Evolutionary conservation across 2,888 invertebrate species (phyloP).

Genomic region (Patella pellucida): DNA sequence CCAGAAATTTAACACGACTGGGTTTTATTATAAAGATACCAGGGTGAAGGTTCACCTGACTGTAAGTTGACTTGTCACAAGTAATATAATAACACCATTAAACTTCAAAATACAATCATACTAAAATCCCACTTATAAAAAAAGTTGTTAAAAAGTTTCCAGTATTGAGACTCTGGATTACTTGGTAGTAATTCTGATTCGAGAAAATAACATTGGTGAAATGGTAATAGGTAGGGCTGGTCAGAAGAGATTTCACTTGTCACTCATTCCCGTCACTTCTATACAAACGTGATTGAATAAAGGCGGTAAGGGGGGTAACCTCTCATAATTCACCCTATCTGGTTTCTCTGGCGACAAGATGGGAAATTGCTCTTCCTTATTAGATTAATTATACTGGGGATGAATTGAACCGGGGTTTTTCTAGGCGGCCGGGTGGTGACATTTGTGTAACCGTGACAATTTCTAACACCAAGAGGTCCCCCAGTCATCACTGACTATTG

Average conservation of each 20-base stretch:
- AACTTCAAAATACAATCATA: too few relatives aligned
- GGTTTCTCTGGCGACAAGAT: background rate
- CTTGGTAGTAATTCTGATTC: too few relatives aligned
- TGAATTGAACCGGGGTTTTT: background rate
- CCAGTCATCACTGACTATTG: too few relatives aligned
- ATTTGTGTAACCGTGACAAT: background rate
- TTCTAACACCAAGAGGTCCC: background rate
- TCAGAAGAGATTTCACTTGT: background rate
- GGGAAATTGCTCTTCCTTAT: background rate
- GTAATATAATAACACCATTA: too few relatives aligned
- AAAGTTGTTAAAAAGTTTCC: too few relatives aligned
- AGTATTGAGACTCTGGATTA: too few relatives aligned
- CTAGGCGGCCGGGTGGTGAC: background rate
- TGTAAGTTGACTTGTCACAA: too few relatives aligned
- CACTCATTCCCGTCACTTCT: background rate
- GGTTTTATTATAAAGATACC: too few relatives aligned
- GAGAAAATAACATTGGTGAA: background rate
- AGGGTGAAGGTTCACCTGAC: too few relatives aligned
- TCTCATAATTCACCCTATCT: conserved; percentile 2
- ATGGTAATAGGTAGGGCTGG: background rate
- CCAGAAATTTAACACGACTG: too few relatives aligned
- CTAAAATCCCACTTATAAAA: too few relatives aligned
- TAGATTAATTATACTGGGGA: conserved; percentile 6
- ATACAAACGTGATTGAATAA: background rate
- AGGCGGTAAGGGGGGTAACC: background rate